A percentile compares a stretch with the other conserved stretches of the same genome.
Conservation (phyloP, 1,140 invertebrate genomes). For the Campoletis sonorensis region DNA sequence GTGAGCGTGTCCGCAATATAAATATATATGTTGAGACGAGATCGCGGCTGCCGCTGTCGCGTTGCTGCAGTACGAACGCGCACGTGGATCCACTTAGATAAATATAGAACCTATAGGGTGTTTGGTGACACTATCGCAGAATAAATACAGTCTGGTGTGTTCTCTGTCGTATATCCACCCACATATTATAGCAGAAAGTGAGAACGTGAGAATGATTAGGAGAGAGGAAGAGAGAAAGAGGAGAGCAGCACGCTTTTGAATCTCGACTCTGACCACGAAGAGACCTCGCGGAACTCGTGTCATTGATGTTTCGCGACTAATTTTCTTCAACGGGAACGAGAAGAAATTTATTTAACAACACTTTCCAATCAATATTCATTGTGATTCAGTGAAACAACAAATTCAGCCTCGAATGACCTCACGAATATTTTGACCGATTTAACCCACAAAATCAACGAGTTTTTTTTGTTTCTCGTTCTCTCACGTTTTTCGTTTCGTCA, state of each 20-base stretch:
- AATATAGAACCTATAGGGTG: constrained; percentile 61
- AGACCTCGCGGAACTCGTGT: background rate
- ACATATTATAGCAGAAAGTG: constrained; percentile 7
- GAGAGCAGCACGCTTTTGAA: background rate
- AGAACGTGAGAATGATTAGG: background rate
- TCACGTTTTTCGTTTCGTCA: no score
- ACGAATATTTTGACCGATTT: no score
- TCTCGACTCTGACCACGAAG: background rate
- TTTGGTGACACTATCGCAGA: constrained; percentile 65
- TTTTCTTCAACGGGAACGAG: background rate
- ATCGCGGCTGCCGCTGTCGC: background rate
- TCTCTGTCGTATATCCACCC: constrained; percentile 36
- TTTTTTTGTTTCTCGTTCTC: no score
- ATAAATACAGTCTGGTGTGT: constrained; percentile 57
- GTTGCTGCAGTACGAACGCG: constrained; percentile 35
- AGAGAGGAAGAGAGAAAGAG: background rate
- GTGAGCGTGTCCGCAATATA: constrained; percentile 4
- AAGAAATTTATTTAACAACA: background rate
- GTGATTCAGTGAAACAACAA: no score
- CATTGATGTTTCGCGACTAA: background rate
- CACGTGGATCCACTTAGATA: constrained; percentile 67
- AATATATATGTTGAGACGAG: background rate
- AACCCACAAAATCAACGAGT: no score
- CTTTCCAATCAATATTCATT: background rate
- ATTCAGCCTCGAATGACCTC: no score